Evolutionary conservation across 1,140 invertebrate species (phyloP).

Genomic region (Uloborus diversus): DNA sequence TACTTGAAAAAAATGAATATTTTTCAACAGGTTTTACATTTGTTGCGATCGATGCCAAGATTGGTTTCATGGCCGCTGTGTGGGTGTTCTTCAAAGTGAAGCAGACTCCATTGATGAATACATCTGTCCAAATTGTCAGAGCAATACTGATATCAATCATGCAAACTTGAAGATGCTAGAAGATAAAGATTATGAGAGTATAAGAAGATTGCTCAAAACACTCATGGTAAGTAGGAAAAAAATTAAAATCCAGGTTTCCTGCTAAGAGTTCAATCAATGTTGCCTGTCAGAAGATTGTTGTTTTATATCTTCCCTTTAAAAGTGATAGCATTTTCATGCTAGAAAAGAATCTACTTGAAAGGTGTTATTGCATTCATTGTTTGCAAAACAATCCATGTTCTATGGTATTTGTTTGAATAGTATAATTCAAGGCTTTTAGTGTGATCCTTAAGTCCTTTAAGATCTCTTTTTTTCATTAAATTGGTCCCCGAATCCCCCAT

Average conservation of each 20-base stretch:
- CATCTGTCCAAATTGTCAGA: conserved; percentile 93
- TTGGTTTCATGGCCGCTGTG: conserved; percentile 98
- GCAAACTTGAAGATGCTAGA: conserved; percentile 89
- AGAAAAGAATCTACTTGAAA: no score
- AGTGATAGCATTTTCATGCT: no score
- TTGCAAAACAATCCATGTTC: no score
- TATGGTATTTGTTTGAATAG: no score
- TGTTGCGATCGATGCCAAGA: conserved; percentile 98
- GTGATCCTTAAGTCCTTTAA: no score
- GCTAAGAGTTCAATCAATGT: neutral
- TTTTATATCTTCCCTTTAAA: no score
- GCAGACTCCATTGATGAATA: conserved; percentile 96
- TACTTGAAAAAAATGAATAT: no score
- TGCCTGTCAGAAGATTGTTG: no score
- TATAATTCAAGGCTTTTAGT: no score
- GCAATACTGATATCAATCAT: conserved; percentile 85
- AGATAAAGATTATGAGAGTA: conserved; percentile 81
- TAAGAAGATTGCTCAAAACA: conserved; percentile 87
- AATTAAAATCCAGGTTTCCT: neutral
- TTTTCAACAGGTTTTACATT: conserved; percentile 83
- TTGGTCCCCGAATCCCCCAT: no score
- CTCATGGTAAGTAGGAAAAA: conserved; percentile 77
- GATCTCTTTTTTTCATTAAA: no score
- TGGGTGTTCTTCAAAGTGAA: conserved; percentile 93
- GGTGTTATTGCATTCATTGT: no score